Conservation (phyloP, 2,888 invertebrate genomes). For the Clostera curtula region DNA sequence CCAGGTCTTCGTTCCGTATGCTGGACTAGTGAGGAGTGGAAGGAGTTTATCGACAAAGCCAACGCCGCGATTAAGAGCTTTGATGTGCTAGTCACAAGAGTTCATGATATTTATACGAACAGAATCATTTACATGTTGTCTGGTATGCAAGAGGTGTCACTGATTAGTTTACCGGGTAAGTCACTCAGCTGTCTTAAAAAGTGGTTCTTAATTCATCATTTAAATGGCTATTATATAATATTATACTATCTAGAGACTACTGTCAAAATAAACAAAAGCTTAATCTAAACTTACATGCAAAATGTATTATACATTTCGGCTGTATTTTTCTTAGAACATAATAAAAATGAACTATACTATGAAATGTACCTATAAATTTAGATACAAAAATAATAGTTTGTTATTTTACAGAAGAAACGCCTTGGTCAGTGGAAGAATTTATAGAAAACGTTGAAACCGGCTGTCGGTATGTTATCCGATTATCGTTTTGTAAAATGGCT, state of each 20-base stretch:
- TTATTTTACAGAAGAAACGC: conserved; percentile 76
- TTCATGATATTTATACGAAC: conserved; percentile 93
- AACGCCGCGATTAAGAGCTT: conserved; percentile 87
- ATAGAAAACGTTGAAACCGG: conserved; percentile 87
- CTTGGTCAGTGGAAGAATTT: conserved; percentile 92
- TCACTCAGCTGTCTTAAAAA: no score
- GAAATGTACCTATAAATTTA: no score
- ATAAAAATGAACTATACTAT: no score
- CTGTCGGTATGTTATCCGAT: conserved; percentile 75
- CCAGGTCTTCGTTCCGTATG: conserved; percentile 87
- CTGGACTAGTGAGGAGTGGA: conserved; percentile 92
- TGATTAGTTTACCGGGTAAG: conserved; percentile 84
- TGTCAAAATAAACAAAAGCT: no score
- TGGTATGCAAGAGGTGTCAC: conserved; percentile 89
- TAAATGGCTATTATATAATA: no score
- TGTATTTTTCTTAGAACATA: no score
- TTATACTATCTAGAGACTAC: no score
- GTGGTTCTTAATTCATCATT: no score
- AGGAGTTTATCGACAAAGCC: conserved; percentile 83
- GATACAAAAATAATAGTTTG: no score
- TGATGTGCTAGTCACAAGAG: conserved; percentile 82
- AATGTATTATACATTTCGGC: no score
- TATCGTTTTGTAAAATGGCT: no score
- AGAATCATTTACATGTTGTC: conserved; percentile 90
- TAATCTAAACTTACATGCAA: no score